Conservation (phyloP, 37 sponge, comb jelly and placozoan genomes). For the Ephydatia muelleri region DNA sequence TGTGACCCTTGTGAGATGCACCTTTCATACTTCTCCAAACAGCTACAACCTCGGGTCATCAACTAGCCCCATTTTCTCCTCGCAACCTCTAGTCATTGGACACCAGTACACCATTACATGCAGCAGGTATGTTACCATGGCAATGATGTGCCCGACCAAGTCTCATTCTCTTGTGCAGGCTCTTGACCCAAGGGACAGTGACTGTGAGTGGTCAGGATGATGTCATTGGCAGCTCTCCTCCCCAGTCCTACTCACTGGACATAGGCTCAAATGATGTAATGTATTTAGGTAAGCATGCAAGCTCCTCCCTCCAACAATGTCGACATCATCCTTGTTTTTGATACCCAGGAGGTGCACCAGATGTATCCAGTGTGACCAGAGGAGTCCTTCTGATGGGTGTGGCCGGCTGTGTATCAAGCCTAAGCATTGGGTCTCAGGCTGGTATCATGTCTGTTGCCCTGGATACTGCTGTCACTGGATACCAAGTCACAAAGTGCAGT, state of each 20-base stretch:
- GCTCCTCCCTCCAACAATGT: neutral
- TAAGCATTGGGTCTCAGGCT: conserved; percentile 9
- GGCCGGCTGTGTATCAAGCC: conserved; percentile 27
- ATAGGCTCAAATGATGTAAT: conserved; percentile 18
- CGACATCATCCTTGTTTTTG: neutral
- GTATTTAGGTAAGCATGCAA: conserved; percentile 31
- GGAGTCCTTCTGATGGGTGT: neutral
- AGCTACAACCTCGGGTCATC: conserved; percentile 66
- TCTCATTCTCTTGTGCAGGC: conserved; percentile 6
- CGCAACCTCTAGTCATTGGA: conserved; percentile 40
- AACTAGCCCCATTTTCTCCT: neutral
- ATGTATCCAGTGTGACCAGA: neutral
- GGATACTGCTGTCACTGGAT: conserved; percentile 6
- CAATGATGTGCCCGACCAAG: neutral
- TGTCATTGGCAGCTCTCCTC: conserved; percentile 23
- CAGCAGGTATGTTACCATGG: conserved; percentile 16
- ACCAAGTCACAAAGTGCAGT: neutral
- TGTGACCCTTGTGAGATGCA: too few relatives aligned
- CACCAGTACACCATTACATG: conserved; percentile 35
- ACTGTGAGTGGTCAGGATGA: conserved; percentile 25
- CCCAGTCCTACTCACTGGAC: neutral
- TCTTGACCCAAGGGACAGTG: conserved; percentile 16
- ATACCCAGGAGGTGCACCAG: conserved; percentile 25
- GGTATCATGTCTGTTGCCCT: neutral
- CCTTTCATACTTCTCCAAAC: neutral